These are phyloP conservation scores for Eristalis tenax DNA, from an alignment of 2,888 invertebrate species.

Conservation along the genomic window DNA sequence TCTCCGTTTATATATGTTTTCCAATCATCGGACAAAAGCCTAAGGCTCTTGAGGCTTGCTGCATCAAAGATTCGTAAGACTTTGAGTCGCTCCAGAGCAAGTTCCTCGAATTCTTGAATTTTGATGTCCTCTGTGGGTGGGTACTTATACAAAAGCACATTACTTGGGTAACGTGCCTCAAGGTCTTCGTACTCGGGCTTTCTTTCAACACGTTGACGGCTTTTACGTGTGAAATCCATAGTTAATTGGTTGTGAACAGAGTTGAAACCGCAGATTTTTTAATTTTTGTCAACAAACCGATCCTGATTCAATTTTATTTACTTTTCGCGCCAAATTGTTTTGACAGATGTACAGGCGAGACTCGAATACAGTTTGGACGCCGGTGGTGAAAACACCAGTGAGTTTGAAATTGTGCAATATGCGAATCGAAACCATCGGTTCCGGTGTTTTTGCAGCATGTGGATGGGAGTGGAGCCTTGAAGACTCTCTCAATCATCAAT, in stretches of 20 bases:
- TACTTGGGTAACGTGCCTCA: slow-evolving; percentile 86
- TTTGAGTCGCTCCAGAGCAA: slow-evolving; percentile 91
- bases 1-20: slow-evolving; percentile 85
- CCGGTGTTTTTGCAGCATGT: too few species aligned
- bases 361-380: background rate
- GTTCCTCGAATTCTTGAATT: slow-evolving; percentile 92
- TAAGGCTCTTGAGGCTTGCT: slow-evolving; percentile 85
- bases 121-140: slow-evolving; percentile 89
- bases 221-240: slow-evolving; percentile 77
- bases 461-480: too few species aligned
- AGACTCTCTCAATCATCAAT: too few species aligned
- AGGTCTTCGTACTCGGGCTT: slow-evolving; percentile 81
- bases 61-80: slow-evolving; percentile 90
- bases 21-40: slow-evolving; percentile 86
- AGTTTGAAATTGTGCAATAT: background rate
- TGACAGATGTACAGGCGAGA: slow-evolving; percentile 1
- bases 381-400: background rate
- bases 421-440: too few species aligned
- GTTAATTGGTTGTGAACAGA: background rate
- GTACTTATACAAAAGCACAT: slow-evolving; percentile 89
- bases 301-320: background rate
- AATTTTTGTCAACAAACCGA: background rate
- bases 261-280: background rate
- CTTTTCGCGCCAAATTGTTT: slow-evolving; percentile 8
- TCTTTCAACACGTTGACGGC: slow-evolving; percentile 74